Evolutionary conservation across 2,797 vertebrate species (phyloP), one percentile per base, ranked within the genome.

Genomic region (Sebastiscus albofasciatus): DNA sequence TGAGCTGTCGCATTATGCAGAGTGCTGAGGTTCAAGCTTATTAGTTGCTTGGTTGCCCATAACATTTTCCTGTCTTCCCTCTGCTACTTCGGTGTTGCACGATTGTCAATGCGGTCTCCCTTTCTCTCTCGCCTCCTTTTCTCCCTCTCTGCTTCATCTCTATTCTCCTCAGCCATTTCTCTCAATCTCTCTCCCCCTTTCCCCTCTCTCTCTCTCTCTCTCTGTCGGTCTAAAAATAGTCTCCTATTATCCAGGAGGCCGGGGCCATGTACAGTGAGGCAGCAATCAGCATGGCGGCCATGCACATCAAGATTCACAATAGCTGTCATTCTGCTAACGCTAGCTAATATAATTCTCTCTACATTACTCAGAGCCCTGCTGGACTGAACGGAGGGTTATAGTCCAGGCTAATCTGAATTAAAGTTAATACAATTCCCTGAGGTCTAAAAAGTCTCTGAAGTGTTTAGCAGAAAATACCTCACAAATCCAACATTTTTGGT

Each of bases 21-120:
- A 95, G 94, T 95, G 93, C 92, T 83, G 92, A 93, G 95, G 95
- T 95, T 95, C 94, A 96, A 94, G 94, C 94, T 95, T 96, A 95
- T 96, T 96, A 96, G 96, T 94, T 96, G 96, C 95, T 95, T 95
- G 95, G 95, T 94, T 96, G 95, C 94, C 94, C 94, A 95, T 95
- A 95, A 95, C 94, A 95, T 96, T 95, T 94, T 89, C 88, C 89
- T 89, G 89, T 92, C 93, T 94, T 94, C 89, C 88, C 88, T 93
- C 87, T 71, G 80, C 89, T 90, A 86, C 90, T 92, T 93, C 84
- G 85, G 79, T 89, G 90, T 92, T 94, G 87, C 93, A 88, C 82
- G 79, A 91, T 93, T 89, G 93, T 95, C 94, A 95, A 90, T 95
- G 90, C 93, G 84, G 91, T 85, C 86, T 80, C 75, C 78, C 79